Percentiles rank a stretch among this genome's conserved stretches.
Evolutionary conservation across 2,797 vertebrate species (phyloP).

Genomic region (Liasis olivaceus): DNA sequence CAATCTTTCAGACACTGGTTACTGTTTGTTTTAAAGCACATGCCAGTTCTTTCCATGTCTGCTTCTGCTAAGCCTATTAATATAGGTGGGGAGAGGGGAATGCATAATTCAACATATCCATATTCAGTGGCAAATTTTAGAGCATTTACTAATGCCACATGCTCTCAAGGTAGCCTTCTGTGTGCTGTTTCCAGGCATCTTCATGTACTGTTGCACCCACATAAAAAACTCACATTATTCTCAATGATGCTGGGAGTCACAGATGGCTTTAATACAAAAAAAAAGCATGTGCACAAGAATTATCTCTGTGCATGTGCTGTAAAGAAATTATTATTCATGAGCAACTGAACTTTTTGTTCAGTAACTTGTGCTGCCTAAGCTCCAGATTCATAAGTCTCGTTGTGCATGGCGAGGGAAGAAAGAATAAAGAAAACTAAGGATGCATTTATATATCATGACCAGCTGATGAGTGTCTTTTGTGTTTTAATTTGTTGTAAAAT

Average conservation of each 20-base stretch:
- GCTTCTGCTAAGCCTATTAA: background rate
- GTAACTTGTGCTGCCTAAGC: slow-evolving; percentile 31
- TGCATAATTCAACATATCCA: background rate
- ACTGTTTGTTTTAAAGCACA: background rate
- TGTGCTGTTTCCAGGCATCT: background rate
- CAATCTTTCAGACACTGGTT: background rate
- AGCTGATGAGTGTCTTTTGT: background rate
- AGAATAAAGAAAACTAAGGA: slow-evolving; percentile 34
- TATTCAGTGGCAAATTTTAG: slow-evolving; percentile 6
- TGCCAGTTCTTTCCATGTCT: background rate
- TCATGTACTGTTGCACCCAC: slow-evolving; percentile 29
- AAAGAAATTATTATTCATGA: slow-evolving; percentile 59
- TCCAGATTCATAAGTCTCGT: slow-evolving; percentile 39
- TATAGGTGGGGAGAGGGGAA: background rate
- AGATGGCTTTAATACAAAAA: slow-evolving; percentile 50
- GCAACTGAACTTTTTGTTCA: slow-evolving; percentile 48
- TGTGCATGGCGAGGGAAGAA: slow-evolving; percentile 34
- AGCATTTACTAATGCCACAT: slow-evolving; percentile 8
- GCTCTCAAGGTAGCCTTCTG: background rate
- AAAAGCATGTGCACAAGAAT: slow-evolving; percentile 30
- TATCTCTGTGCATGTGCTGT: slow-evolving; percentile 48
- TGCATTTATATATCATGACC: slow-evolving; percentile 28
- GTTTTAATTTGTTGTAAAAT: background rate
- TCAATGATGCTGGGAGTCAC: slow-evolving; percentile 40
- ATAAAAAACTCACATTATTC: slow-evolving; percentile 36